Evolutionary conservation across 1,140 invertebrate species (phyloP), one percentile per base, ranked within the genome.

Genomic region (Hesperophylax magnus): DNA sequence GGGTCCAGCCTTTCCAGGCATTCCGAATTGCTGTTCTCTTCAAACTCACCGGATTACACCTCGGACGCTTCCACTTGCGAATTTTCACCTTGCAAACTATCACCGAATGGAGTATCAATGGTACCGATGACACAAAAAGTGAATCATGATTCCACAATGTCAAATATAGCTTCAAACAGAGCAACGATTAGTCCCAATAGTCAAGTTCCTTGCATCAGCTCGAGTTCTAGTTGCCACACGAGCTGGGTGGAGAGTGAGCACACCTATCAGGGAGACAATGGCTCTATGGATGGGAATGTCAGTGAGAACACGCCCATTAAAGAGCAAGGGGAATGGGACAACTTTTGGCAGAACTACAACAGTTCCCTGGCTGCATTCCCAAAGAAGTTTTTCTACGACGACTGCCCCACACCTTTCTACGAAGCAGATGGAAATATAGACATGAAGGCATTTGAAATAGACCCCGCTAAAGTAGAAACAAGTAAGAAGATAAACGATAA

Each of bases 271-370:
- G 18, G 52, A 58, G 54, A 65, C 9, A 82, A 61, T 47, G 61
- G 67, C 7, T 63, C 77, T 1, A 56, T 67, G 60, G 76, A 80
- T 31, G 56, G 27, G 0, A 77, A 81, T 27, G 39, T 67, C 0
- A 69, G 77, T 34, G 74, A 80, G n/a, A 76, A 72, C 20, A 39
- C 82, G 22, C 77, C 79, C 34, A 18, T 27, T 2, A 82, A 78
- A 53, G 80, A 82, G 27, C 72, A 80, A 27, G 83, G 83, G 5
- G 83, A 84, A 20, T 84, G 83, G 83, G 67, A 81, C 65, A 82
- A 75, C 60, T 84, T 84, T 31, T 84, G 83, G 83, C 47, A 79
- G n/a, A 80, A 84, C 77, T 84, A 84, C 78, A 84, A 84, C 61
- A 84, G 77, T 56, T 79, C 77, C 9, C 11, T 82, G n/a, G 78